A percentile compares a stretch with the other conserved stretches of the same genome.
phyloP scores from a whole-genome alignment of 2,888 invertebrate species.

The Diaprepes abbreviatus region DNA sequence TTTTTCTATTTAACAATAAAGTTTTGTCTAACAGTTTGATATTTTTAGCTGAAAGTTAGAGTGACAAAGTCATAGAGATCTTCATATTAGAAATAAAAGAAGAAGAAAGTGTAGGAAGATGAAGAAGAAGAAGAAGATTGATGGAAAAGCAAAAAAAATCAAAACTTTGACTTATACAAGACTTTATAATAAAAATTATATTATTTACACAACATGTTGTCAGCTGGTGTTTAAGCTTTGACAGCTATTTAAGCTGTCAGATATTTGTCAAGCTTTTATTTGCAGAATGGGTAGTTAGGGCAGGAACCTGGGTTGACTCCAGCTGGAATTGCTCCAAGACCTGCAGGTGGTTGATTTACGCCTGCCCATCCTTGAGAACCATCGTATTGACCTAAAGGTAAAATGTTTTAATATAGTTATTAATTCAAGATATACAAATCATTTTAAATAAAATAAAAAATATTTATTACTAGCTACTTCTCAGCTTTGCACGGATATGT shows the following conservation, averaged over 20 bases:
- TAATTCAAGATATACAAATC: too few species aligned
- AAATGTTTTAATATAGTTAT: too few species aligned
- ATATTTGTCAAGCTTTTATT: constrained; percentile 52
- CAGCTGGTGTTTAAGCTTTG: constrained; percentile 31
- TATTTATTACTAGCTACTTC: too few species aligned
- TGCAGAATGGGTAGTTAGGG: constrained; percentile 68
- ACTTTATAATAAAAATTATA: not conserved
- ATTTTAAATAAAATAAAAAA: too few species aligned
- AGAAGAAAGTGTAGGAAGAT: not conserved
- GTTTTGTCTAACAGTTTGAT: constrained; percentile 3
- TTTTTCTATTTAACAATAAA: not conserved
- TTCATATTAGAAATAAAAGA: not conserved
- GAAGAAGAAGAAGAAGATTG: not conserved
- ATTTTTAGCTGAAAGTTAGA: not conserved
- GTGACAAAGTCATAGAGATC: not conserved
- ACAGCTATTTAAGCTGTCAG: constrained; percentile 9
- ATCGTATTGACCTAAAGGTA: not conserved
- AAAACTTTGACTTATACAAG: not conserved
- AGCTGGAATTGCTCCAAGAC: constrained; percentile 62
- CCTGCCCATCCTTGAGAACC: constrained; percentile 2
- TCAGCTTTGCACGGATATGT: too few species aligned
- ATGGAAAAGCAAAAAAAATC: not conserved
- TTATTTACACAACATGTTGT: constrained; percentile 42
- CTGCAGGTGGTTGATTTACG: constrained; percentile 46
- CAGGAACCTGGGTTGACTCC: constrained; percentile 65